Evolutionary conservation across 2,888 invertebrate genomes (phyloP).

Genomic region (Bhutanitis thaidina): DNA sequence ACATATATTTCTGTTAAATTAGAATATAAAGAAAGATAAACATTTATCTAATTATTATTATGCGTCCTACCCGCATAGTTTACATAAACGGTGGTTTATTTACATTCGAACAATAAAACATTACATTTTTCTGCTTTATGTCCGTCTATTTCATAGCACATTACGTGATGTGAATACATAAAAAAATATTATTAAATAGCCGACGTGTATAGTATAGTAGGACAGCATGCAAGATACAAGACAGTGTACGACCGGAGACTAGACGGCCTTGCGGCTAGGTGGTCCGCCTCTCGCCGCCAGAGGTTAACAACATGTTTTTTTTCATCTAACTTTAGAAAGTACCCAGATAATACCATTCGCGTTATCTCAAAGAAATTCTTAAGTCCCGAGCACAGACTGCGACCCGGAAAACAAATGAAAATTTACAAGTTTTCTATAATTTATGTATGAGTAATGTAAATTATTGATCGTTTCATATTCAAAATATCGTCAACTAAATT

Average conservation of each 20-base stretch:
- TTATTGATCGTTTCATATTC: background rate
- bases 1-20: no score
- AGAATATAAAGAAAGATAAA: background rate
- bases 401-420: slow-evolving; percentile 13
- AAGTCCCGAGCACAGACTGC: slow-evolving; percentile 16
- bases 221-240: slow-evolving; percentile 29
- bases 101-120: background rate
- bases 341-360: slow-evolving; percentile 52
- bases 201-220: slow-evolving; percentile 23
- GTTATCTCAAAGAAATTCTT: slow-evolving; percentile 42
- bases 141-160: background rate
- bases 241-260: slow-evolving; percentile 50
- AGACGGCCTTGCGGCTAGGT: slow-evolving; percentile 55
- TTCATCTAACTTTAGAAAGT: slow-evolving; percentile 77
- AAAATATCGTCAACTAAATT: background rate
- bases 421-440: background rate
- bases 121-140: background rate
- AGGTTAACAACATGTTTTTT: slow-evolving; percentile 73
- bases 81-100: slow-evolving; percentile 4
- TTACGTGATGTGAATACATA: slow-evolving; percentile 10
- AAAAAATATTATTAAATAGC: slow-evolving; percentile 12
- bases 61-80: background rate
- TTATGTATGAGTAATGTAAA: slow-evolving; percentile 1
- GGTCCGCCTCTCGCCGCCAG: slow-evolving; percentile 68
- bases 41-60: no score